Base-by-base conservation (phyloP, 2,797 vertebrate species). In the Pantherophis alleghaniensis region DNA sequence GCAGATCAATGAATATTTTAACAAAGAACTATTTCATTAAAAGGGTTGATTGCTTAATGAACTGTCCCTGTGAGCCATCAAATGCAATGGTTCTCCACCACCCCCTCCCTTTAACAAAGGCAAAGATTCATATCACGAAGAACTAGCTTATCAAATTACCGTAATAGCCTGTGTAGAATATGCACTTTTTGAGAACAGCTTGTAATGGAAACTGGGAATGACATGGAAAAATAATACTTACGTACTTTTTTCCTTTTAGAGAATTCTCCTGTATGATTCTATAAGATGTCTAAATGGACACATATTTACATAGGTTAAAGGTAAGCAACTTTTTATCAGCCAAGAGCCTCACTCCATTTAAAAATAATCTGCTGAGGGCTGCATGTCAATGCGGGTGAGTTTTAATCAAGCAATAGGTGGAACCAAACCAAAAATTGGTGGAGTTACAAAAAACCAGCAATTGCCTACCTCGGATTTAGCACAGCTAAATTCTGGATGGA, bases 1-100 rank as follows among this genome's bases (percentile, higher is more conserved):
- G 96, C 95, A 97, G 97, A 97, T 97, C 97, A 97, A 97, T 97
- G 97, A 97, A 95, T 97, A 97, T 97, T 97, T 97, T 97, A 98
- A 98, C 97, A 97, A 98, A 98, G 97, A 98, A 98, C 97, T 98
- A 97, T 97, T 98, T 98, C 97, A 98, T 98, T 98, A 97, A 96
- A 96, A 96, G 96, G 95, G 96, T 96, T 97, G 97, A 97, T 98
- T 97, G 97, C 97, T 97, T 98, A 98, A 98, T 97, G 97, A 98
- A 97, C 97, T 98, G 96, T 97, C 97, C 96, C 97, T 97, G 96
- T 93, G 97, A 98, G 96, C 96, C 96, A 97, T 97, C 96, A 95
- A 96, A 97, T 91, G 97, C 97, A 92, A 96, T 95, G 93, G 90
- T 63, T 87, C 94, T 88, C 83, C 94, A 93, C 93, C 89, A 56